phyloP scores from a whole-genome alignment of 2,113 vertebrate species.

The Pleuronectes platessa region DNA sequence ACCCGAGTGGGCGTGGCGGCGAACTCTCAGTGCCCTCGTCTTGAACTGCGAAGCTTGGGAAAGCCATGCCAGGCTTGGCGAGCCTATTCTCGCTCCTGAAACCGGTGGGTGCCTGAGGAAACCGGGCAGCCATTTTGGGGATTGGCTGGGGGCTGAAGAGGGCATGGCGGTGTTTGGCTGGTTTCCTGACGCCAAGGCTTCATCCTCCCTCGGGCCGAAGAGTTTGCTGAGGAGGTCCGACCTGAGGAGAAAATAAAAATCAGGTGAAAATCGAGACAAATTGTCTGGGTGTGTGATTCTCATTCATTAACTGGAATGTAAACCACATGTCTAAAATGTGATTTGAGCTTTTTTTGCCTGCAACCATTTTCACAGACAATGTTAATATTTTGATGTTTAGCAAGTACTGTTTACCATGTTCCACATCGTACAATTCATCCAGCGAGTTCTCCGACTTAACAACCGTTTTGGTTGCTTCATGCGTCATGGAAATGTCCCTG shows the following conservation, averaged over 20 bases:
- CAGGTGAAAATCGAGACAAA: not conserved
- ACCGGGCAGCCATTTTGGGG: slow-evolving; percentile 48
- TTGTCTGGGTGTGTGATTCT: not conserved
- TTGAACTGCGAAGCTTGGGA: not conserved
- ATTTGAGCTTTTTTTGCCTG: not conserved
- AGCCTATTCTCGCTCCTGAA: not conserved
- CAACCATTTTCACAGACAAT: not conserved
- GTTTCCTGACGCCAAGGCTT: not conserved
- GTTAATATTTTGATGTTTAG: not conserved
- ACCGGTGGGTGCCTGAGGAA: slow-evolving; percentile 40
- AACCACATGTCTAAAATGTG: not conserved
- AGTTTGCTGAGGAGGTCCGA: slow-evolving; percentile 62
- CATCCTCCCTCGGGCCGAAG: slow-evolving; percentile 13
- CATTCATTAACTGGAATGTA: not conserved
- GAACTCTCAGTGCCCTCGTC: slow-evolving; percentile 53
- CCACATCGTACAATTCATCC: too few relatives aligned
- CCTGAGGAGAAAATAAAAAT: slow-evolving; percentile 61
- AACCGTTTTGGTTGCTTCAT: too few relatives aligned
- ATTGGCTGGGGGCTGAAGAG: not conserved
- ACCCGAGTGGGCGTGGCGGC: slow-evolving; percentile 55
- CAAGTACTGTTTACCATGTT: too few relatives aligned
- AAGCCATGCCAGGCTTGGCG: slow-evolving; percentile 18
- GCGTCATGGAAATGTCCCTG: not conserved
- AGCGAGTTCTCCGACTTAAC: not conserved
- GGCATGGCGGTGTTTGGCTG: not conserved